Conservation (phyloP, 1,140 invertebrate species). For the Bombus breviceps region DNA sequence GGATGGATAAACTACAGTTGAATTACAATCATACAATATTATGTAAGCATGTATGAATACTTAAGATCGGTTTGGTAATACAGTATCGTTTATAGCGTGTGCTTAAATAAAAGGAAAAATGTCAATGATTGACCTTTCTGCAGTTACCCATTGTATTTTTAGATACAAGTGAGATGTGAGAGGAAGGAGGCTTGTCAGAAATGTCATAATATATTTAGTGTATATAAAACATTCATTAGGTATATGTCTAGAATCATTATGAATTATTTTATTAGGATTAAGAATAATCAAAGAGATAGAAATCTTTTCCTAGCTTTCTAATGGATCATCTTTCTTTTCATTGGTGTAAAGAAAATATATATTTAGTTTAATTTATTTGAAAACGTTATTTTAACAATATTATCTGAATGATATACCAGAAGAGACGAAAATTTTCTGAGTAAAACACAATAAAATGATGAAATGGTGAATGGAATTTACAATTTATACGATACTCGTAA, state of each 20-base stretch:
- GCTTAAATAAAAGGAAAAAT: no score
- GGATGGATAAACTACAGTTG: not conserved
- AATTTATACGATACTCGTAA: constrained; percentile 7
- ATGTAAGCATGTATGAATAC: not conserved
- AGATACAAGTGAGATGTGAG: not conserved
- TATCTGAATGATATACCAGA: no score
- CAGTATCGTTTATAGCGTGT: no score
- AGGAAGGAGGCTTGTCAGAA: not conserved
- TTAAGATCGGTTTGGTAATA: no score
- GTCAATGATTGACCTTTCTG: not conserved
- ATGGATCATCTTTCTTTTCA: no score
- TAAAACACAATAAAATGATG: not conserved
- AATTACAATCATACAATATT: not conserved
- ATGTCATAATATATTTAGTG: not conserved
- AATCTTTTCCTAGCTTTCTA: no score
- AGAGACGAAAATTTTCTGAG: not conserved
- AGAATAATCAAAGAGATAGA: no score
- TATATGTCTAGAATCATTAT: no score
- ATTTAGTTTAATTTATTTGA: not conserved
- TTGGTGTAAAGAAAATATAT: not conserved
- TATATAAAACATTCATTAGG: not conserved
- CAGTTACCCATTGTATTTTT: not conserved
- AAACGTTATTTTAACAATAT: not conserved
- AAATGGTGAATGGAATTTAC: constrained; percentile 13
- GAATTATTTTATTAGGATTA: no score